Evolutionary conservation across 2,888 invertebrate species (phyloP).

Genomic region (Drosophila emarginata): DNA sequence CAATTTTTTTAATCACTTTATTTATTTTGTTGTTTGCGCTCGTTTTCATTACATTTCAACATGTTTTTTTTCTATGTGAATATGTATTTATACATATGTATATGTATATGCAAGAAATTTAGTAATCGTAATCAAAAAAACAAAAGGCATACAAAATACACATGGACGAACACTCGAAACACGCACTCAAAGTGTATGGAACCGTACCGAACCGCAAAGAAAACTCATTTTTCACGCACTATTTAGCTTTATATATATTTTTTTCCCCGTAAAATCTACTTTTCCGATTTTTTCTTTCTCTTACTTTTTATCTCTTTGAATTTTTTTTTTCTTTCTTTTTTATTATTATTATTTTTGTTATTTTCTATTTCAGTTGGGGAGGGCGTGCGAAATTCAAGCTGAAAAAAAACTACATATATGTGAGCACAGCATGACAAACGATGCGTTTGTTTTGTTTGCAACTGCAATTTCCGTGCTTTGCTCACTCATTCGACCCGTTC

Average conservation of each 20-base stretch:
- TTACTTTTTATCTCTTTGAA: conserved; percentile 12
- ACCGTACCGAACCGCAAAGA: conserved; percentile 60
- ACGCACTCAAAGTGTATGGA: conserved; percentile 17
- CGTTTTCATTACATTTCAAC: conserved; percentile 61
- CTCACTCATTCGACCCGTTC: neutral
- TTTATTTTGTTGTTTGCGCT: conserved; percentile 42
- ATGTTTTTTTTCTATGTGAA: conserved; percentile 60
- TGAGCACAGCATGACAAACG: conserved; percentile 54
- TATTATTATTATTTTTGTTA: too few species aligned
- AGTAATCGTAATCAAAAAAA: conserved; percentile 59
- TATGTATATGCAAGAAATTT: conserved; percentile 41
- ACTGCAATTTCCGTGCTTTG: conserved; percentile 67
- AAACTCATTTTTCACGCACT: conserved; percentile 73
- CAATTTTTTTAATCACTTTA: conserved; percentile 46
- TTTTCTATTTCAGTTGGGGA: conserved; percentile 16
- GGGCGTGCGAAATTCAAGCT: conserved; percentile 59
- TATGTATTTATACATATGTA: conserved; percentile 41
- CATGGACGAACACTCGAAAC: conserved; percentile 2
- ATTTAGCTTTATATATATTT: conserved; percentile 58
- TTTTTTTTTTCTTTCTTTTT: conserved; percentile 18
- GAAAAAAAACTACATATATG: neutral
- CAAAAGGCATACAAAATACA: conserved; percentile 49
- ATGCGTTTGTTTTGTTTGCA: conserved; percentile 71
- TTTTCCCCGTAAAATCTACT: conserved; percentile 26
- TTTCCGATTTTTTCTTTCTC: conserved; percentile 26